Evolutionary conservation across 2,113 vertebrate genomes (phyloP), one percentile per base, ranked within the genome.

Genomic region (Hydrochoerus hydrochaeris): DNA sequence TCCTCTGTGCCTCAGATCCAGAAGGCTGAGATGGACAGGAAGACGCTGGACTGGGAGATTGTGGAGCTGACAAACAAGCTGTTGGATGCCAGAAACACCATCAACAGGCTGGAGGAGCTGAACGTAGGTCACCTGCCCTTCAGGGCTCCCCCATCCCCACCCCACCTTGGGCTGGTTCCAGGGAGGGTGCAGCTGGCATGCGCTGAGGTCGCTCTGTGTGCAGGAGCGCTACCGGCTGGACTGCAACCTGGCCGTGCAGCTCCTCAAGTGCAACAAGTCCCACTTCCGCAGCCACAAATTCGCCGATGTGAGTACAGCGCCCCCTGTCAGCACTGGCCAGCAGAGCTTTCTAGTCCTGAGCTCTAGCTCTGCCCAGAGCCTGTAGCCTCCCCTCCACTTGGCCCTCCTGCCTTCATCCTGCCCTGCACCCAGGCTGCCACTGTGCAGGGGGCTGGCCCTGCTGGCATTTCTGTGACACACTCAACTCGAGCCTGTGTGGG

Each of bases 211-310:
- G 0, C 0, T 95, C 92, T 80, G n/a, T 96, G 46, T 98, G 46
- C 96, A 99, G 99, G 99, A 99, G 73, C 99, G 99, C 3, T 99
- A 99, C 98, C 98, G 99, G 41, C 99, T 99, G 97, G 99, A 99
- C 98, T 99, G 99, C 96, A 99, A 99, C 97, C 98, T 99, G 86
- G 99, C 99, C 0, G 99, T 99, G 82, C 99, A 99, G 98, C 99
- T 99, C 87, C 99, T 99, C 89, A 99, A 99, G 98, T 99, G 99
- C 98, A 99, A 99, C 98, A 99, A 99, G 98, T 99, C 99, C 10
- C 99, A 99, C 96, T 99, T 99, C 98, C 99, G 99, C 96, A 99
- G 99, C 98, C 99, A 99, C 99, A 99, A 99, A 97, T 99, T 99
- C 78, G 99, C 99, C 78, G 99, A 99, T 14, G 99, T 99, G 97